Evolutionary conservation across 2,113 vertebrate genomes (phyloP).

Genomic region (Axis porcinus): DNA sequence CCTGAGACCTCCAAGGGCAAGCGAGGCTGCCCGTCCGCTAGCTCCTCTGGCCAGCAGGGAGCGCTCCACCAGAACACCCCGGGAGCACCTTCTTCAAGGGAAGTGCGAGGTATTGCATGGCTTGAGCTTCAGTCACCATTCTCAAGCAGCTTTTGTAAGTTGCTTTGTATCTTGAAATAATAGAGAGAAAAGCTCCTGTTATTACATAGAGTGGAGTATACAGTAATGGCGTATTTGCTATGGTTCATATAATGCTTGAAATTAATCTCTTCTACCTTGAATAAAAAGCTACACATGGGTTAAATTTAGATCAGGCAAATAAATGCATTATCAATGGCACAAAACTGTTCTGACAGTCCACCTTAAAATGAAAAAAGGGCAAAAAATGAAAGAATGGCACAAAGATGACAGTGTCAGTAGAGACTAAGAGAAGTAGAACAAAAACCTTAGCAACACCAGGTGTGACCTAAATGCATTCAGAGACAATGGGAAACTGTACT

Average conservation of each 20-base stretch:
- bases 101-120: slow-evolving; percentile 62
- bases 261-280: not conserved
- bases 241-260: not conserved
- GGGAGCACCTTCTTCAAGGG: slow-evolving; percentile 54
- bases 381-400: not conserved
- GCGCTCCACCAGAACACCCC: not conserved
- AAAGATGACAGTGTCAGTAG: not conserved
- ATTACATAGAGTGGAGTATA: not conserved
- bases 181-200: slow-evolving; percentile 36
- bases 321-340: not conserved
- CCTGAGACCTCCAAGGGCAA: slow-evolving; percentile 53
- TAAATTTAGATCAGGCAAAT: not conserved
- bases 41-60: slow-evolving; percentile 81
- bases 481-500: not conserved
- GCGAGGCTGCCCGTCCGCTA: slow-evolving; percentile 20
- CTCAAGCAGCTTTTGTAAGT: slow-evolving; percentile 90
- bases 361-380: not conserved
- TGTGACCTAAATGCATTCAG: not conserved
- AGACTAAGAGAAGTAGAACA: not conserved
- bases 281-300: not conserved
- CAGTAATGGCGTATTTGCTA: not conserved
- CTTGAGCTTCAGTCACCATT: slow-evolving; percentile 78
- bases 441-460: not conserved
- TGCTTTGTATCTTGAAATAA: slow-evolving; percentile 90
- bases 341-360: not conserved